These are phyloP conservation scores for Percopsis transmontana DNA, from an alignment of 2,113 vertebrate genomes.

Conservation along the genomic window DNA sequence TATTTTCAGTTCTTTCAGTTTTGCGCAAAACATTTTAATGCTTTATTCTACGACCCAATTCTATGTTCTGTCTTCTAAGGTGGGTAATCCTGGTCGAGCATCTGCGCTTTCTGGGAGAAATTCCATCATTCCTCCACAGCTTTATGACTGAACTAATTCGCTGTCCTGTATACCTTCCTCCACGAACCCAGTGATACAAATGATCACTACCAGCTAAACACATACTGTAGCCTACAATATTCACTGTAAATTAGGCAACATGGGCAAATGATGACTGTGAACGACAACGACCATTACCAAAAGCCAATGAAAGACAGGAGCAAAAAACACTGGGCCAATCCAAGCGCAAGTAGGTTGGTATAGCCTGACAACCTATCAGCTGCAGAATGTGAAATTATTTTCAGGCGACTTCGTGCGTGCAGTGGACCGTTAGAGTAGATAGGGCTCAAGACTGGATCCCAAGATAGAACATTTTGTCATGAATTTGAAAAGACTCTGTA, in stretches of 20 bases:
- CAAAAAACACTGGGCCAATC: constrained; percentile 68
- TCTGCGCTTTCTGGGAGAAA: constrained; percentile 52
- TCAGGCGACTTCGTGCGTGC: constrained; percentile 55
- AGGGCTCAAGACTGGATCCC: constrained; percentile 7
- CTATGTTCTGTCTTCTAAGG: constrained; percentile 38
- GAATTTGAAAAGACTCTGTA: no score
- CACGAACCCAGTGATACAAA: constrained; percentile 49
- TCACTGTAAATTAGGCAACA: constrained; percentile 66
- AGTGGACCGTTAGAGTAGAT: constrained; percentile 23
- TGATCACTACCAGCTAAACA: constrained; percentile 52
- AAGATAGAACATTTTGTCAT: background rate
- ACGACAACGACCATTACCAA: constrained; percentile 54
- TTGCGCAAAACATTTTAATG: constrained; percentile 92
- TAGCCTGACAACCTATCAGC: constrained; percentile 67
- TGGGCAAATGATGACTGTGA: constrained; percentile 61
- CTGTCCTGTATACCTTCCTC: constrained; percentile 27
- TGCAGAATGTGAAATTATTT: constrained; percentile 53
- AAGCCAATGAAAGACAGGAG: constrained; percentile 69
- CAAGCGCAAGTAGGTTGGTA: constrained; percentile 60
- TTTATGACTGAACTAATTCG: background rate
- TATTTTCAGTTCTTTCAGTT: constrained; percentile 94
- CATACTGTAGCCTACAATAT: constrained; percentile 57
- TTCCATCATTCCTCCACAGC: constrained; percentile 58
- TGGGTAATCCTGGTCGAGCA: constrained; percentile 45
- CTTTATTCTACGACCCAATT: constrained; percentile 17